These are phyloP conservation scores for Rhinopomastus cyanomelas DNA, from an alignment of 2,113 vertebrate species.

Conservation along the genomic window DNA sequence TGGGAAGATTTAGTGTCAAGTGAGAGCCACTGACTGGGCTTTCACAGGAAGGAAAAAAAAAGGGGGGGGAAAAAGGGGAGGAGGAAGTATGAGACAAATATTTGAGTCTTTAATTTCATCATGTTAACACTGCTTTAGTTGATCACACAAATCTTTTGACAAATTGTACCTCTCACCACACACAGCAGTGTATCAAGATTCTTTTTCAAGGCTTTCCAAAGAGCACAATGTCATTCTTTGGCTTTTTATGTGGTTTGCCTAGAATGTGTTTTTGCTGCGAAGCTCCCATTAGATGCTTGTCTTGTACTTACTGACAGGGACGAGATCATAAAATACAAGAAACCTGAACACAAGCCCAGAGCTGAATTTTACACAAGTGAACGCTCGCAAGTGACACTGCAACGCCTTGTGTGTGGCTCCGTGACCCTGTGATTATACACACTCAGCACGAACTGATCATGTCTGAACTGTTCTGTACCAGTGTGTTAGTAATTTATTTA, in stretches of 20 bases:
- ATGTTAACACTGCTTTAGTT: not conserved
- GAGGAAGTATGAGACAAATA: not conserved
- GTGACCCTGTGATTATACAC: rapidly evolving
- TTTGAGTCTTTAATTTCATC: not conserved
- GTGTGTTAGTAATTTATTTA: rapidly evolving
- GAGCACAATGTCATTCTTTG: not conserved
- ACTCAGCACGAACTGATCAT: rapidly evolving
- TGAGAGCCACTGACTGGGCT: not conserved
- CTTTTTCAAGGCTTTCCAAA: constrained; percentile 21
- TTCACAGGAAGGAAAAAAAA: not conserved
- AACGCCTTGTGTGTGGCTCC: not conserved
- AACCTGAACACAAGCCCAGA: not conserved
- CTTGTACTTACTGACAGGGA: not conserved
- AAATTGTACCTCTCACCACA: not conserved
- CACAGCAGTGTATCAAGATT: not conserved
- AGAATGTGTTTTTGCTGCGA: not conserved
- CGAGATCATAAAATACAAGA: not conserved
- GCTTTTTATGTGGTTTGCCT: not conserved
- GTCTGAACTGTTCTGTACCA: rapidly evolving
- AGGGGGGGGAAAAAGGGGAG: not conserved
- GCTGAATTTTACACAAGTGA: not conserved
- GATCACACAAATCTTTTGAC: not conserved
- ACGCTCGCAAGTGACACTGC: not conserved
- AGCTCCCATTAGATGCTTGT: not conserved
- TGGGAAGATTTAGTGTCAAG: not conserved